Base-by-base conservation (phyloP, 30 jellyfish, hydroid and myxozoan species). In the Aurelia sp. region DNA sequence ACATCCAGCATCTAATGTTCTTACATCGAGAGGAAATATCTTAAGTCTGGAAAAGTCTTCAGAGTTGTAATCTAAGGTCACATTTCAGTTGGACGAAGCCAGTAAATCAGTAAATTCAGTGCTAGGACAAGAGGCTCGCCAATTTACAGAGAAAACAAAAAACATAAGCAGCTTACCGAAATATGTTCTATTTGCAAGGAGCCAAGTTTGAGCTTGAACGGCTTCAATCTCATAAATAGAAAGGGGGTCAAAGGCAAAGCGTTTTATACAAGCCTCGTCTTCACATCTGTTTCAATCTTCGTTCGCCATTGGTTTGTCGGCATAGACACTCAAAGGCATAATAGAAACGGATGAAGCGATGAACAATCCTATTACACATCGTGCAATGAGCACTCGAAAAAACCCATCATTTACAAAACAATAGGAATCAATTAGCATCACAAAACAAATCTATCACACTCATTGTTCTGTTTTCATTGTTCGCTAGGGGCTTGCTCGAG, bases 271-370 rank as follows among this genome's bases (percentile, higher is more conserved):
- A 84, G 93, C 87, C 93, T 71, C 93, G 86, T 50, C 66, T 53
- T 44, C 77, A 86, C 93, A 84, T 84, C 93, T 84, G 93, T 84
- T 84, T 84, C 87, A 75, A 35, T 58, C 65, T 52, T 76, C 58
- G 93, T 67, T 37, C 61, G 93, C 87, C 93, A 84, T 71, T 84
- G 93, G 93, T 84, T 84, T 84, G 93, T 72, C 93, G 93, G 93
- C 93, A 66, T 40, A n/a, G 68, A 48, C 66, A 71, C 80, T 84
- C 93, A 84, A 84, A 72, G 93, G 87, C 93, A 84, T 84, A 84
- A 84, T 84, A 78, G 74, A 73, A 84, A 84, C 93, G 93, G 93
- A 84, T 84, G 93, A 84, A 84, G 41, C 76, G 75, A 66, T 76
- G 93, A 62, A 58, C 63, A 84, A 84, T 84, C 93, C 93, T 84